These are phyloP conservation scores for Matsumyia berberina DNA, from an alignment of 2,888 invertebrate species.

Conservation along the genomic window DNA sequence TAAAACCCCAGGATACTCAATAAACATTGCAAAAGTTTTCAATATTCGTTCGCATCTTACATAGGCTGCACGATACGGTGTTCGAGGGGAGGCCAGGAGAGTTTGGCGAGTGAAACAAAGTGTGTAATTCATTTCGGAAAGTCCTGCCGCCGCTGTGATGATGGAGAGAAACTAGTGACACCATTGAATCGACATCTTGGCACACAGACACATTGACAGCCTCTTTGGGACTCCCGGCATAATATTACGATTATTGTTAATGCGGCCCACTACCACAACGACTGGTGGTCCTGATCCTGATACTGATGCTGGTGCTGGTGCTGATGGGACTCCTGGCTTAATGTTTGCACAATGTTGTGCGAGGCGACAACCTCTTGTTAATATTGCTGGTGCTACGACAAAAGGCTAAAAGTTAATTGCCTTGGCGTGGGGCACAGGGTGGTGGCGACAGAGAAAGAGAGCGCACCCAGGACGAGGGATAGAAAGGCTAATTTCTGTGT, in stretches of 20 bases:
- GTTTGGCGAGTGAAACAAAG: constrained; percentile 1
- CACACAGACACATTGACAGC: constrained; percentile 45
- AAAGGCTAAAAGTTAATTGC: constrained; percentile 76
- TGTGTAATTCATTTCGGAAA: constrained; percentile 52
- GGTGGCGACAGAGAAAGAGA: constrained; percentile 9
- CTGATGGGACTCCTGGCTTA: constrained; percentile 53
- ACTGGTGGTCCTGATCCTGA: constrained; percentile 34
- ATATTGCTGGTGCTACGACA: constrained; percentile 74
- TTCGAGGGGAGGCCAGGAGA: background rate
- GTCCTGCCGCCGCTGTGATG: constrained; percentile 12
- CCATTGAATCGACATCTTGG: constrained; percentile 34
- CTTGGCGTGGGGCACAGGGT: constrained; percentile 43
- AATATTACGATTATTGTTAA: constrained; percentile 75
- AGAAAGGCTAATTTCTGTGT: constrained; percentile 58
- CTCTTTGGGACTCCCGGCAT: constrained; percentile 43
- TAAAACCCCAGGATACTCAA: constrained; percentile 68
- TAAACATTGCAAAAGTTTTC: constrained; percentile 72
- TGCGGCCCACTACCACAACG: constrained; percentile 68
- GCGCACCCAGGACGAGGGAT: constrained; percentile 5
- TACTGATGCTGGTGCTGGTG: constrained; percentile 43
- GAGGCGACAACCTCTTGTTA: constrained; percentile 73
- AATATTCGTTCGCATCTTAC: constrained; percentile 35
- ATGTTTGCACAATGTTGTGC: constrained; percentile 73
- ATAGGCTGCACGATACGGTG: background rate
- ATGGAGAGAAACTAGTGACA: constrained; percentile 35